Evolutionary conservation across 2,113 vertebrate species (phyloP), one percentile per base, ranked within the genome.

Genomic region (Danionella cerebrum): DNA sequence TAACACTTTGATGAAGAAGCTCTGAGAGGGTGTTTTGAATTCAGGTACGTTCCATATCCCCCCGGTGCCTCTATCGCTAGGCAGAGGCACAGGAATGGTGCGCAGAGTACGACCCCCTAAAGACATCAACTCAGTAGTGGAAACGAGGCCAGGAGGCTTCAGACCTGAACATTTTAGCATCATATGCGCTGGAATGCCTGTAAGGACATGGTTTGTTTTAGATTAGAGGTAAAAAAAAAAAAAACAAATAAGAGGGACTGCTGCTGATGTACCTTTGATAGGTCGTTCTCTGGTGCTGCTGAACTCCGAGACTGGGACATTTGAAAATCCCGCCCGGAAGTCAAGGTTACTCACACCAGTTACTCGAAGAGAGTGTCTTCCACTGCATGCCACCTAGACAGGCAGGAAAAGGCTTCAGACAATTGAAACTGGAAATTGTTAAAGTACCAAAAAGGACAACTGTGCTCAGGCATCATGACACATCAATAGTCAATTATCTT

Each of bases 331-430:
- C 0, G 92, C 91, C 19, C 84, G 88, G 67, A 97, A 96, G 84
- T 90, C 86, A 0, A 97, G 74, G 62, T 73, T 79, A 71, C 94
- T 97, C 83, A 96, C 85, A 21, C 93, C 94, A 0, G 91, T 94
- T 76, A 97, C 89, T 74, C 94, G 89, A 74, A 96, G 85, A 0
- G 93, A 95, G 50, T 97, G 92, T 7, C 92, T 92, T 14, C 92
- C 91, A 0, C 86, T 89, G 79, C 94, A 97, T 21, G 83, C 87
- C 36, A 90, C 83, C 94, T 97, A 76, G 44, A 55, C 21, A 41
- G 33, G 2, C 31, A 67, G 39, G 4, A 25, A 16, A 24, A 1
- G 6, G 25, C 38, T 66, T 9, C 72, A n/a, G n/a, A n/a, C n/a
- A n/a, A n/a, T n/a, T n/a, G n/a, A n/a, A n/a, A n/a, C n/a, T n/a